Base-by-base conservation (phyloP, 2,113 vertebrate genomes). In the Okapia johnstoni region DNA sequence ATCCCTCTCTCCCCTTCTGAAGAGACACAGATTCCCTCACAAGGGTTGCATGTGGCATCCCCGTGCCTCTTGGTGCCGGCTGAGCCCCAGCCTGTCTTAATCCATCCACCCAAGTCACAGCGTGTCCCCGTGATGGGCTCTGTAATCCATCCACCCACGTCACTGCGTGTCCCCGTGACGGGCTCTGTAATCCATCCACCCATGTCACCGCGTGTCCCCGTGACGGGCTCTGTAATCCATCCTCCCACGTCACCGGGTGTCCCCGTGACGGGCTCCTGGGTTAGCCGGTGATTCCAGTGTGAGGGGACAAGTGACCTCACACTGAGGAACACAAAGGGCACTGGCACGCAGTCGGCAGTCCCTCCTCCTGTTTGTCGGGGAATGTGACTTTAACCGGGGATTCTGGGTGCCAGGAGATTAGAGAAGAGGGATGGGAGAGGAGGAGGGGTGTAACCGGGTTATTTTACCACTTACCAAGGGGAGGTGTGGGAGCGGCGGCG, bases 41-140 rank as follows among this genome's bases (percentile, higher is more conserved):
- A 15, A 55, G 48, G 63, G 33, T 21, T 21, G 7, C 26, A 23
- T 3, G 2, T 0, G 0, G 15, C 26, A 8, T 26, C 17, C n/a
- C 28, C 21, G 1, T 2, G 19, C 11, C 58, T 54, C 43, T 16
- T 9, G 63, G 6, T 1, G 15, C 63, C 40, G 13, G 40, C 36
- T 5, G 46, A 85, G 84, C 48, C 63, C 21, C 19, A 52, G 85
- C 77, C 55, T 17, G 33, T 40, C 58, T 50, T 48, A n/a, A 40
- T 28, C 61, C 36, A 63, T 16, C 70, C 36, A 26, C 54, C 33
- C 7, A 40, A 36, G n/a, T 5, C 7, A 6, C 33, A 13, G 52
- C 0, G 1, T 25, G 10, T 58, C 40, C 60, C 40, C 10, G 7
- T 46, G 46, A 46, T 6, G 40, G 40, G 40, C 40, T 40, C 40